A percentile compares a stretch with the other conserved stretches of the same genome.
These are phyloP conservation scores for Philaethria dido DNA, from an alignment of 2,888 invertebrate genomes.

Conservation along the genomic window DNA sequence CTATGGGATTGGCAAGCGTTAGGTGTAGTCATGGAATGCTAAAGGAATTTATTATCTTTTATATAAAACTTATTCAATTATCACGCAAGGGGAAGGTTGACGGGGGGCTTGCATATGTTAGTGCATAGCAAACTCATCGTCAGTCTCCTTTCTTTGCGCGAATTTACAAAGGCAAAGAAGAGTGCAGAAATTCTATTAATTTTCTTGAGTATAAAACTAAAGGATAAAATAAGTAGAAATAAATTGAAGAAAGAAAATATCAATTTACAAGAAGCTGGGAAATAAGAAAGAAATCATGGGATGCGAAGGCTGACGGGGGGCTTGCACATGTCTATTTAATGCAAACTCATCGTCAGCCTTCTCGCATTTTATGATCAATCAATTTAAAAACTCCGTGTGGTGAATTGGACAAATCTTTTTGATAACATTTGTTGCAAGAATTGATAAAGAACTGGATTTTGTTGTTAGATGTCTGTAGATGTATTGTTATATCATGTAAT, in stretches of 20 bases:
- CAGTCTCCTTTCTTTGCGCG: constrained; percentile 17
- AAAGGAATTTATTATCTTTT: too few species aligned
- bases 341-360: constrained; percentile 29
- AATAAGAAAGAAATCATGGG: neutral
- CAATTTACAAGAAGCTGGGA: neutral
- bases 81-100: constrained; percentile 2
- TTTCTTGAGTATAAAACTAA: neutral
- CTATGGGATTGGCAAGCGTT: too few species aligned
- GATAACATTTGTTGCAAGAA: too few species aligned
- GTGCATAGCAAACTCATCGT: constrained; percentile 15
- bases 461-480: too few species aligned
- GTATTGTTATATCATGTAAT: too few species aligned
- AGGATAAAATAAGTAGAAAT: neutral
- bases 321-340: constrained; percentile 10
- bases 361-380: constrained; percentile 15
- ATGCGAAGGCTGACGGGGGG: constrained; percentile 25
- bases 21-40: too few species aligned
- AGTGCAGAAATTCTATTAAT: neutral
- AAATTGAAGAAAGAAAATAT: neutral
- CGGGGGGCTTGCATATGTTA: constrained; percentile 11
- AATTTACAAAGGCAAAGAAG: neutral
- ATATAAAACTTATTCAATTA: neutral
- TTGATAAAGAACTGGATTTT: too few species aligned
- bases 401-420: too few species aligned
- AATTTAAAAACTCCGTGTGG: too few species aligned